phyloP scores from a whole-genome alignment of 2,888 invertebrate genomes.

The Eupeodes luniger region DNA sequence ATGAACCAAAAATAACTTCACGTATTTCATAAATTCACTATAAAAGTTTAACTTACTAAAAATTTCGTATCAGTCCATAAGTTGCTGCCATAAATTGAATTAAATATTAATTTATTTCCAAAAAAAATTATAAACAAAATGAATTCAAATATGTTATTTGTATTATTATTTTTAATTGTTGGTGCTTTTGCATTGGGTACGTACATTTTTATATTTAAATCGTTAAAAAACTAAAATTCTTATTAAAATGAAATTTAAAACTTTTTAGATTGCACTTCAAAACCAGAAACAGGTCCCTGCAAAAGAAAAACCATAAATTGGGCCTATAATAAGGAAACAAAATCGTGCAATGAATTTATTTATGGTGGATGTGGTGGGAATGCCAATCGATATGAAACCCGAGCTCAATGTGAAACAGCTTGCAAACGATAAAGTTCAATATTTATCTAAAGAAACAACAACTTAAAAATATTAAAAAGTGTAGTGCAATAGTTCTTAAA shows the following conservation, averaged over 20 bases:
- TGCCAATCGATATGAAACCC: slow-evolving; percentile 19
- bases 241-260: background rate
- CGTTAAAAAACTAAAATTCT: background rate
- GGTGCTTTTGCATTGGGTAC: background rate
- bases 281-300: slow-evolving; percentile 1
- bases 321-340: slow-evolving; percentile 4
- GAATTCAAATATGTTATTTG: background rate
- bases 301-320: background rate
- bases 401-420: background rate
- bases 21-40: background rate
- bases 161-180: slow-evolving; percentile 1
- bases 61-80: background rate
- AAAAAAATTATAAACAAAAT: background rate
- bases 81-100: background rate
- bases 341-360: slow-evolving; percentile 6
- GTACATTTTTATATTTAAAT: no score
- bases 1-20: background rate
- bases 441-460: background rate
- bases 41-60: background rate
- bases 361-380: slow-evolving; percentile 28
- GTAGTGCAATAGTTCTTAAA: no score
- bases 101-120: background rate
- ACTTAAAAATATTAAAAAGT: no score
- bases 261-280: slow-evolving; percentile 9
- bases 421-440: background rate